Conservation (phyloP, 1,140 invertebrate species). For the Cyrtorhinus lividipennis region DNA sequence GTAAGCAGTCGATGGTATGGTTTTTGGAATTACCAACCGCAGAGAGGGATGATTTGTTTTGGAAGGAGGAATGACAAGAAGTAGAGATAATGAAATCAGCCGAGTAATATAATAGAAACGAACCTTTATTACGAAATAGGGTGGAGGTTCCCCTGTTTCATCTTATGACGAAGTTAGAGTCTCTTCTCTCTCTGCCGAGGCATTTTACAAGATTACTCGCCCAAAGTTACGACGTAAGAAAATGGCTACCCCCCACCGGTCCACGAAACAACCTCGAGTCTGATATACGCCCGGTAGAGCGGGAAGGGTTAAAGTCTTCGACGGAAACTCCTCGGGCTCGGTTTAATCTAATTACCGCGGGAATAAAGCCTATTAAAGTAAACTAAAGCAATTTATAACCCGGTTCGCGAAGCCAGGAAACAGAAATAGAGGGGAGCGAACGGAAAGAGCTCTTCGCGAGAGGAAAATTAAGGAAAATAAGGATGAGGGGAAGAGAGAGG, state of each 20-base stretch:
- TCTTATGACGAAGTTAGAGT: not conserved
- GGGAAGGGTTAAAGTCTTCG: slow-evolving; percentile 5
- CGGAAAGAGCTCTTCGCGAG: too few relatives aligned
- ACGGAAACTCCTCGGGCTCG: not conserved
- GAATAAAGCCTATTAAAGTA: slow-evolving; percentile 18
- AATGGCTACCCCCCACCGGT: not conserved
- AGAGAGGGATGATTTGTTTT: too few relatives aligned
- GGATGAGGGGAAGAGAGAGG: too few relatives aligned
- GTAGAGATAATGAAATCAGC: not conserved
- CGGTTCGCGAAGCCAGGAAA: too few relatives aligned
- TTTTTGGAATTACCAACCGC: too few relatives aligned
- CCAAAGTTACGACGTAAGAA: not conserved
- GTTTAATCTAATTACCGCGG: slow-evolving; percentile 15
- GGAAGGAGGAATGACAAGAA: too few relatives aligned
- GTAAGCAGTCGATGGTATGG: too few relatives aligned
- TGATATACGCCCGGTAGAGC: slow-evolving; percentile 1
- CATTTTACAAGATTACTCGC: not conserved
- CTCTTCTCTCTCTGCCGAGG: not conserved
- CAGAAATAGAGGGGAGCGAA: too few relatives aligned
- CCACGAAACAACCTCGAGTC: not conserved
- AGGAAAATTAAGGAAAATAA: too few relatives aligned
- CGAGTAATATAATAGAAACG: not conserved
- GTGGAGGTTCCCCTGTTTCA: not conserved
- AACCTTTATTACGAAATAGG: not conserved
- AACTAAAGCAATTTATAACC: slow-evolving; percentile 12